These are phyloP conservation scores for Parochlus steinenii DNA, from an alignment of 2,888 invertebrate genomes.

Conservation along the genomic window DNA sequence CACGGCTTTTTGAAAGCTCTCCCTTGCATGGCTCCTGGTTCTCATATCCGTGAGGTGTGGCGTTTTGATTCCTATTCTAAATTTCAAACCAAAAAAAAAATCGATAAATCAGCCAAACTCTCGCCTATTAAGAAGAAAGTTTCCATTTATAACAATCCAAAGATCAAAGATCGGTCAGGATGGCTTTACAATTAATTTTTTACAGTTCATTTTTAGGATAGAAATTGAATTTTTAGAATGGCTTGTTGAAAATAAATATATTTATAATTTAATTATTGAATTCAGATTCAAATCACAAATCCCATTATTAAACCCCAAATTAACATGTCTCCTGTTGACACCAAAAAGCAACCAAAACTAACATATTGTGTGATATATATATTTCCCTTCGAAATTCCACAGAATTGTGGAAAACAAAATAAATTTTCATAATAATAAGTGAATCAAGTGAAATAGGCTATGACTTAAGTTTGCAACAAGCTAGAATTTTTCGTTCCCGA, in stretches of 20 bases:
- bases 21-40: slow-evolving; percentile 23
- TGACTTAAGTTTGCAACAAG: too few relatives aligned
- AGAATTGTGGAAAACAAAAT: too few relatives aligned
- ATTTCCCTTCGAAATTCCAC: too few relatives aligned
- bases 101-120: slow-evolving; percentile 6
- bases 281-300: neutral
- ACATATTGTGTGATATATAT: too few relatives aligned
- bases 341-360: neutral
- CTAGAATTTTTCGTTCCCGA: too few relatives aligned
- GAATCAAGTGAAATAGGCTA: too few relatives aligned
- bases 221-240: slow-evolving; percentile 1
- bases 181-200: slow-evolving; percentile 10
- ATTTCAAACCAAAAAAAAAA: slow-evolving; percentile 5
- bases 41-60: slow-evolving; percentile 10
- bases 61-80: slow-evolving; percentile 6
- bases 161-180: slow-evolving; percentile 6
- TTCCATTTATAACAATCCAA: slow-evolving; percentile 4
- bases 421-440: too few relatives aligned
- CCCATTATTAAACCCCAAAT: neutral
- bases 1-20: slow-evolving; percentile 29
- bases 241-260: slow-evolving; percentile 1
- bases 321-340: neutral
- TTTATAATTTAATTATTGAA: neutral
- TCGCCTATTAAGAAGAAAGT: slow-evolving; percentile 12
- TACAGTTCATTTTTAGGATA: slow-evolving; percentile 1